Evolutionary conservation across 2,888 invertebrate genomes (phyloP).

Genomic region (Euclidia mi): DNA sequence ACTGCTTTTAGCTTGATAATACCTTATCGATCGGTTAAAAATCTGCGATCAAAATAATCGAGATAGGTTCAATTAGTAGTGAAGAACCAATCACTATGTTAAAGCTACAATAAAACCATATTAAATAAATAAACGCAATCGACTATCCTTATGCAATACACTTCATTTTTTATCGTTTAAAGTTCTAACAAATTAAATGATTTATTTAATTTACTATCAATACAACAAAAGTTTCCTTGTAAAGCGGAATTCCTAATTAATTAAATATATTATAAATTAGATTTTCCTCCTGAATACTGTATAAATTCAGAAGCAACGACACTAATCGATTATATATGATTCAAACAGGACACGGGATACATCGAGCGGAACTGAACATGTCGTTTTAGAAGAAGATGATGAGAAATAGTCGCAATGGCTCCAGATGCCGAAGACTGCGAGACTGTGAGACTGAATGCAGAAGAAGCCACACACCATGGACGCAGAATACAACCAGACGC

Average conservation of each 20-base stretch:
- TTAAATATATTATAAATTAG: slow-evolving; percentile 21
- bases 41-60: too few species aligned
- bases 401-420: slow-evolving; percentile 62
- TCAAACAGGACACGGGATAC: slow-evolving; percentile 29
- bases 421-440: slow-evolving; percentile 74
- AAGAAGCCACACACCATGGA: slow-evolving; percentile 62
- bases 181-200: neutral
- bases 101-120: too few species aligned
- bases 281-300: slow-evolving; percentile 49
- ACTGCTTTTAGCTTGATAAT: too few species aligned
- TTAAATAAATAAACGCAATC: too few species aligned
- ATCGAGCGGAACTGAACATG: slow-evolving; percentile 20
- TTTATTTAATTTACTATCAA: neutral
- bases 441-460: slow-evolving; percentile 64
- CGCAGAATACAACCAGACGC: slow-evolving; percentile 68
- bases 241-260: slow-evolving; percentile 49
- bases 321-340: slow-evolving; percentile 36
- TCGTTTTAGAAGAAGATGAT: slow-evolving; percentile 33
- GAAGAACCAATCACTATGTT: too few species aligned
- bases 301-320: slow-evolving; percentile 37
- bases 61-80: too few species aligned
- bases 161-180: neutral
- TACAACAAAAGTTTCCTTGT: slow-evolving; percentile 1
- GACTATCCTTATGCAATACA: too few species aligned
- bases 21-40: too few species aligned